These are phyloP conservation scores for Galemys pyrenaicus DNA, from an alignment of 2,113 vertebrate species.

Conservation along the genomic window DNA sequence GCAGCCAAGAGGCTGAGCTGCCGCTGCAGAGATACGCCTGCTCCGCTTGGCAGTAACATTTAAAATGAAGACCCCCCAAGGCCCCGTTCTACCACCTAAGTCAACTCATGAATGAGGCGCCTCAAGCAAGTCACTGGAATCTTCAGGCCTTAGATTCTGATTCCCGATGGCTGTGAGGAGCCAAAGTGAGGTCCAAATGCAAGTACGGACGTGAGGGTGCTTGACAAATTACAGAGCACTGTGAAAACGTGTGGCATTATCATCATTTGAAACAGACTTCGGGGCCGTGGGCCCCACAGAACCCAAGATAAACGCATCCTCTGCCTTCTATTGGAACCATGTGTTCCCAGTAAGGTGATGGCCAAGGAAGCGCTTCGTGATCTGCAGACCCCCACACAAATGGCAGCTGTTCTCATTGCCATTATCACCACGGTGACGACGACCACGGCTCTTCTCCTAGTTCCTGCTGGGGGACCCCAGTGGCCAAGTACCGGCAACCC, in stretches of 20 bases:
- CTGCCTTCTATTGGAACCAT: constrained; percentile 75
- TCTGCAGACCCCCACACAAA: constrained; percentile 54
- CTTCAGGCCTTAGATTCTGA: background rate
- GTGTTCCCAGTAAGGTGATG: constrained; percentile 76
- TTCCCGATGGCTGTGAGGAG: background rate
- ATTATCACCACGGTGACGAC: constrained; percentile 35
- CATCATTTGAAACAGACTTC: constrained; percentile 74
- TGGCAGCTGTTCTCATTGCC: constrained; percentile 63
- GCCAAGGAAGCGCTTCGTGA: constrained; percentile 52
- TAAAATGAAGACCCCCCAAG: background rate
- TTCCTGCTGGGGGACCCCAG: constrained; percentile 12
- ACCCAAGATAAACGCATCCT: constrained; percentile 65
- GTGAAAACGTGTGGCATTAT: background rate
- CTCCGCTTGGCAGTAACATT: background rate
- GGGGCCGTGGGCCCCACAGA: constrained; percentile 42
- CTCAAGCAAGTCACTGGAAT: background rate
- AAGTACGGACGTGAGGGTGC: background rate
- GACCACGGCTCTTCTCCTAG: background rate
- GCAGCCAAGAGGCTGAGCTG: background rate
- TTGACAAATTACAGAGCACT: constrained; percentile 44
- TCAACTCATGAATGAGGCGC: background rate
- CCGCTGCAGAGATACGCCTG: background rate
- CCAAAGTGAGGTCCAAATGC: background rate
- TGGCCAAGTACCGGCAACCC: background rate
- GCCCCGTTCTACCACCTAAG: background rate